These are phyloP conservation scores for Leuctra nigra DNA, from an alignment of 2,888 invertebrate species.

Conservation along the genomic window DNA sequence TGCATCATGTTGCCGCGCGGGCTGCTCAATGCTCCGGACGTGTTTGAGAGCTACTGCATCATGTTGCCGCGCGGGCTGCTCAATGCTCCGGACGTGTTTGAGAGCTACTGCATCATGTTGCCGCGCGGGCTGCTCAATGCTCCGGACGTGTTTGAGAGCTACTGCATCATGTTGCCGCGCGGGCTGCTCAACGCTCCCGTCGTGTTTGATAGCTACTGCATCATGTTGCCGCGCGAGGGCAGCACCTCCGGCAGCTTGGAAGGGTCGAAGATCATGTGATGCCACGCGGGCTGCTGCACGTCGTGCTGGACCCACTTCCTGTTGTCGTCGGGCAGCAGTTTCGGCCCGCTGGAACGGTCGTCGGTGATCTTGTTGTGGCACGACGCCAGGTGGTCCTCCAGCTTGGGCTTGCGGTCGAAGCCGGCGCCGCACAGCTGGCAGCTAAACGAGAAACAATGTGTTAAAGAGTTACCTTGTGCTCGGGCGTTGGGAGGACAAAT, in stretches of 20 bases:
- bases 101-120: no score
- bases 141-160: no score
- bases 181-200: no score
- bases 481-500: no score
- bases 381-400: conserved; percentile 36
- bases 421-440: conserved; percentile 35
- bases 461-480: not conserved
- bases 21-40: no score
- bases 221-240: not conserved
- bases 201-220: no score
- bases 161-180: no score
- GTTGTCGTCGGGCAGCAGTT: conserved; percentile 26
- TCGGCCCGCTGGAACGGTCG: conserved; percentile 10
- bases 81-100: no score
- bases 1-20: no score
- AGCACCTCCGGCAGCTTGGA: conserved; percentile 1
- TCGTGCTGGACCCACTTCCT: conserved; percentile 30
- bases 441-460: conserved; percentile 19
- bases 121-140: no score
- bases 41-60: no score
- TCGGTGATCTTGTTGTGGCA: conserved; percentile 33
- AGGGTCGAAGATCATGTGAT: conserved; percentile 26
- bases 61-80: no score
- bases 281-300: conserved; percentile 22
- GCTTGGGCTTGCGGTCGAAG: conserved; percentile 35